Conservation (phyloP, 1,140 invertebrate genomes). For the Hycleus phaleratus region DNA sequence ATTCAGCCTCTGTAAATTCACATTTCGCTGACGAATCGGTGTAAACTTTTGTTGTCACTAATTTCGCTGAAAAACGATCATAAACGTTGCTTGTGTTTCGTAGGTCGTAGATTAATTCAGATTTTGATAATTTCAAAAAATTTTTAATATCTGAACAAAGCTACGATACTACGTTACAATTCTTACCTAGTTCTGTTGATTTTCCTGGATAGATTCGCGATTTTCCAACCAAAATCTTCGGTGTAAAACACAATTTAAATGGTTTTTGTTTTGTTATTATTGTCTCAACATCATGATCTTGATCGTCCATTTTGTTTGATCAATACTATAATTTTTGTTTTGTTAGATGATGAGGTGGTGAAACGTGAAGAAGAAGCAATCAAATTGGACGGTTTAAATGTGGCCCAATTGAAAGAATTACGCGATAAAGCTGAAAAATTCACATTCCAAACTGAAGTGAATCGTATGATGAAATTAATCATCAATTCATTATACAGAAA, state of each 20-base stretch:
- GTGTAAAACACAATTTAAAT: slow-evolving; percentile 38
- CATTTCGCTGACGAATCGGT: slow-evolving; percentile 12
- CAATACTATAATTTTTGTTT: slow-evolving; percentile 26
- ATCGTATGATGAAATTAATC: slow-evolving; percentile 99
- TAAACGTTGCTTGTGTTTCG: neutral
- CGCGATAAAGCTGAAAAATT: slow-evolving; percentile 88
- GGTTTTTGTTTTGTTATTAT: slow-evolving; percentile 26
- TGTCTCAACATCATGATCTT: slow-evolving; percentile 4
- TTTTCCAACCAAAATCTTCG: slow-evolving; percentile 32
- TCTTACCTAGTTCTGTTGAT: slow-evolving; percentile 21
- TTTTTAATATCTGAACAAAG: neutral
- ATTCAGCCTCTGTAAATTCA: slow-evolving; percentile 13
- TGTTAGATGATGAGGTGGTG: slow-evolving; percentile 66
- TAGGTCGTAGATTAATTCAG: neutral
- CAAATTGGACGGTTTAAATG: slow-evolving; percentile 90
- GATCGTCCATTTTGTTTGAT: slow-evolving; percentile 29
- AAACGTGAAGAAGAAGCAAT: slow-evolving; percentile 93
- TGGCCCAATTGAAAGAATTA: slow-evolving; percentile 88
- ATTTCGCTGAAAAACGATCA: slow-evolving; percentile 23
- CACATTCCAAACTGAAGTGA: slow-evolving; percentile 93
- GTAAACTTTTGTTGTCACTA: slow-evolving; percentile 29
- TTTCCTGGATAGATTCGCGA: slow-evolving; percentile 35
- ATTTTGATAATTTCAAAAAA: neutral
- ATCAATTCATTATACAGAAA: slow-evolving; percentile 98
- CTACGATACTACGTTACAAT: too few species aligned